Evolutionary conservation across 1,140 invertebrate species (phyloP), one percentile per base, ranked within the genome.

Genomic region (Yoshiicerus persimilis): DNA sequence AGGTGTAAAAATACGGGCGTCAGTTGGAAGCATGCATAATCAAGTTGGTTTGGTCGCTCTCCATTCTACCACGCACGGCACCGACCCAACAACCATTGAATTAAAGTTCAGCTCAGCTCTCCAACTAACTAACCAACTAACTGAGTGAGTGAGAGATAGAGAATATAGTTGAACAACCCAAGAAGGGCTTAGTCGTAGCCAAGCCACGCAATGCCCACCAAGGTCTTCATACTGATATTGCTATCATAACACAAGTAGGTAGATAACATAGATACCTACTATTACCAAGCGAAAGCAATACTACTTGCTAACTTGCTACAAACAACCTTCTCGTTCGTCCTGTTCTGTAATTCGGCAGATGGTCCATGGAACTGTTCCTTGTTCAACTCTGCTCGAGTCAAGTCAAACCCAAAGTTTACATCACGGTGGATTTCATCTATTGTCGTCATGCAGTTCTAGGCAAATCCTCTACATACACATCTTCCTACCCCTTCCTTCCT

Each of bases 1-100:
- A 90, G 89, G 89, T 90, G 88, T 90, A 90, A 90, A 90, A 90
- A 88, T 90, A 90, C 87, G 83, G 83, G 88, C 89, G 89, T 90
- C 89, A 90, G 89, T 90, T 90, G 87, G 89, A 89, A 86, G 75
- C 88, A 88, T 90, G 77, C 87, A 90, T 88, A 90, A 90, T 90
- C 87, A 90, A 90, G 70, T 87, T 88, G 62, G 32, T 87, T 56
- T 23, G 5, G 23, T 34, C 8, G 47, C 39, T 47, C 23, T 34
- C 47, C 39, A 85, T 25, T 47, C 84, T 38, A 85, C 32, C 75
- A 80, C 70, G 13, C 16, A 16, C 70, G 30, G 25, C 70, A 34
- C 75, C 16, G 66, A 27, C n/a, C 8, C 16, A 80, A 20, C 30
- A 36, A 83, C 77, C 77, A 83, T 39, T 23, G 39, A 25, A 86